Percentiles rank a stretch among this genome's conserved stretches.
These are phyloP conservation scores for Bombus cullumanus DNA, from an alignment of 1,140 invertebrate species.

Conservation along the genomic window DNA sequence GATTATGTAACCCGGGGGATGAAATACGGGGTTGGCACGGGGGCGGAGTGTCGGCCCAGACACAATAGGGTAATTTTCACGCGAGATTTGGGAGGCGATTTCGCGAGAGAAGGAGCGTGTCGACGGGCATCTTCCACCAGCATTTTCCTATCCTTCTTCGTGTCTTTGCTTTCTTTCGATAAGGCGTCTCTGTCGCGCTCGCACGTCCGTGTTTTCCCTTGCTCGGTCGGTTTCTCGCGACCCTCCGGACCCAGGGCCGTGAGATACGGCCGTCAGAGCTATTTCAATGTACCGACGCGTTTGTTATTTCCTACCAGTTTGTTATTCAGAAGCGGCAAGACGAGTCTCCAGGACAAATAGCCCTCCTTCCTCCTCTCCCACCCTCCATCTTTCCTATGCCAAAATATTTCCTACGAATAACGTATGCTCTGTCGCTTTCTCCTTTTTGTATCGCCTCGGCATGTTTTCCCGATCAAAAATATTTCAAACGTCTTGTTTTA, in stretches of 20 bases:
- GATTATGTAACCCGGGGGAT: constrained; percentile 81
- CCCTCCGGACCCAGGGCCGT: constrained; percentile 53
- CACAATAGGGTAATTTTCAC: constrained; percentile 83
- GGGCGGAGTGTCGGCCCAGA: constrained; percentile 49
- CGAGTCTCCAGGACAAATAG: constrained; percentile 71
- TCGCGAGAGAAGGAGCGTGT: constrained; percentile 71
- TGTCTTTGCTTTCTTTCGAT: constrained; percentile 17
- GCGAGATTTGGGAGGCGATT: constrained; percentile 83
- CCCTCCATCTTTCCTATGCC: background rate
- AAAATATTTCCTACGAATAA: constrained; percentile 44
- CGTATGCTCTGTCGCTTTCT: constrained; percentile 28
- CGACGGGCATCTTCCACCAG: constrained; percentile 36
- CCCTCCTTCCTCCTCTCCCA: constrained; percentile 22
- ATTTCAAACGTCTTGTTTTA: background rate
- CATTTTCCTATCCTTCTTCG: constrained; percentile 19
- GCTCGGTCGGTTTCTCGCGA: background rate
- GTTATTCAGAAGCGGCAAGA: constrained; percentile 71
- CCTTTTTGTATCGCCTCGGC: too few relatives aligned
- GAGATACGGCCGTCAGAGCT: constrained; percentile 78
- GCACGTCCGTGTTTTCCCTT: background rate
- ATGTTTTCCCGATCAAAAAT: background rate
- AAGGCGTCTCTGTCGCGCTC: background rate
- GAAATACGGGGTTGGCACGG: constrained; percentile 72
- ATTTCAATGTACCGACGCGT: constrained; percentile 82
- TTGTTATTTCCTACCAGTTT: constrained; percentile 81